phyloP scores from a whole-genome alignment of 2,888 invertebrate species.

The Anthoptus insignis region DNA sequence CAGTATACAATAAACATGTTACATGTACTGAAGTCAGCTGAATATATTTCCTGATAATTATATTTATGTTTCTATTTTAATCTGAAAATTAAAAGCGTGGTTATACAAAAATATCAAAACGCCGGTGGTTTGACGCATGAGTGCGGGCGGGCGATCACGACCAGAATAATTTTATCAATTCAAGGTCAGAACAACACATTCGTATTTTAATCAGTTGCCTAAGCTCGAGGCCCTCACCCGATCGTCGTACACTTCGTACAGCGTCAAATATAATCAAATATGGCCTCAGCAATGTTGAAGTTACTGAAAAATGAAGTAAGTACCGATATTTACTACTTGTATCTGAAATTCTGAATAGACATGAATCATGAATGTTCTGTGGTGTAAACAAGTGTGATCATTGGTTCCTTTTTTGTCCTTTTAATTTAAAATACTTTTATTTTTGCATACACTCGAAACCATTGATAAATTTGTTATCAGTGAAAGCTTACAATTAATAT shows the following conservation, averaged over 20 bases:
- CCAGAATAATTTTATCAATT: slow-evolving; percentile 75
- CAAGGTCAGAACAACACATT: slow-evolving; percentile 74
- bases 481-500: too few species aligned
- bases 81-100: not conserved
- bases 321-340: slow-evolving; percentile 41
- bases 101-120: slow-evolving; percentile 5
- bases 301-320: slow-evolving; percentile 80
- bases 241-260: slow-evolving; percentile 49
- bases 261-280: slow-evolving; percentile 51
- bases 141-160: slow-evolving; percentile 55
- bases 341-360: too few species aligned
- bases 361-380: too few species aligned
- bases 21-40: too few species aligned
- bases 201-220: slow-evolving; percentile 79
- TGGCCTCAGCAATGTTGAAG: slow-evolving; percentile 79
- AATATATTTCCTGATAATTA: too few species aligned
- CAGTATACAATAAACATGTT: too few species aligned
- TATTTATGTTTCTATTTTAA: not conserved
- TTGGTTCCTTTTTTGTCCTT: too few species aligned
- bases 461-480: too few species aligned
- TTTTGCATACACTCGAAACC: too few species aligned
- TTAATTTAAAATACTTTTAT: too few species aligned
- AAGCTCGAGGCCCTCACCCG: slow-evolving; percentile 64
- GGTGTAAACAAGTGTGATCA: too few species aligned
- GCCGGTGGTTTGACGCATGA: slow-evolving; percentile 33